Base-by-base conservation (phyloP, 2,888 invertebrate genomes). In the Zaprionus obscuricornis region DNA sequence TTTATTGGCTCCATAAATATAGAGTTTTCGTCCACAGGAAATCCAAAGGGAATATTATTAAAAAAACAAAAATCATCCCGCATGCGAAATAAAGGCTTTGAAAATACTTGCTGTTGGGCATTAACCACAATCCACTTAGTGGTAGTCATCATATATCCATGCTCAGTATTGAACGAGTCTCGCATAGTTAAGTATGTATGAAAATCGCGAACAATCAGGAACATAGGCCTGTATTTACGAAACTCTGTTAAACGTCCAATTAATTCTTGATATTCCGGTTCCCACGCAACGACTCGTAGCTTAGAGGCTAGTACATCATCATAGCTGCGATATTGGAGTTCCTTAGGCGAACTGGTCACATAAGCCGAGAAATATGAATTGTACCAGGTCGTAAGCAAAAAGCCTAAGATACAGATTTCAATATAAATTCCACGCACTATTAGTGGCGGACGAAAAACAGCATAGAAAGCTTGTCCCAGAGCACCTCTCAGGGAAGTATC, bases 281-380 rank as follows among this genome's bases (percentile, higher is more conserved):
- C 11, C 69, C 74, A 81, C 6, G 76, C 68, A 1, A 69, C 65
- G 0, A 88, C 46, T 31, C 86, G 86, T 1, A 73, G 3, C 0
- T 65, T 60, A 0, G 87, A 85, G 0, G 56, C 55, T n/a, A 81
- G 34, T 0, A 88, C 57, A 40, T 88, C 89, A 17, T 88, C 87
- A 7, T 73, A 87, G 8, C 54, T 68, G 1, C 46, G 67, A 0
- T 75, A 67, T 0, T 77, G 69, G 1, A 62, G 2, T 20, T 70
- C 59, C 29, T 86, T 88, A 0, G 88, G 88, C 0, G 82, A 66
- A n/a, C 72, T 86, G 1, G 86, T 89, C 5, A 88, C 74, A 47
- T 81, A 88, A 0, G 88, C 77, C 3, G 88, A 85, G 42, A 88
- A 87, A 50, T 86, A 86, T 0, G 88, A 82, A 31, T 88, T 89